Evolutionary conservation across 2,113 vertebrate species (phyloP).

Genomic region (Neodon shergylaensis): DNA sequence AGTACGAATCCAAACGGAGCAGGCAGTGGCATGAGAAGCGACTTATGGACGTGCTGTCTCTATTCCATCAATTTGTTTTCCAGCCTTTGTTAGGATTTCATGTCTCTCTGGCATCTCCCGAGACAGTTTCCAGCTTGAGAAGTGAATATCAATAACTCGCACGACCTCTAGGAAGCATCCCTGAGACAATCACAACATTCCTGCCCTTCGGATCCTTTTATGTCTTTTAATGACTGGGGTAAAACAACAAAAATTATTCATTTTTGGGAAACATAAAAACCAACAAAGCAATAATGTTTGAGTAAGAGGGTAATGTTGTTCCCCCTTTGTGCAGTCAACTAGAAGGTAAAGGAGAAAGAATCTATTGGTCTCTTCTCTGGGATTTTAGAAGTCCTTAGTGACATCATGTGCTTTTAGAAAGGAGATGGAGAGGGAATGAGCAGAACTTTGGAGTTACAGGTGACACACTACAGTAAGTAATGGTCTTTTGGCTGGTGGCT

Average conservation of each 20-base stretch:
- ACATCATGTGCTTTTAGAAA: conserved; percentile 40
- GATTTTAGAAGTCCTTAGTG: conserved; percentile 70
- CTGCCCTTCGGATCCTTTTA: conserved; percentile 77
- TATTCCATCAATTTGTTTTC: conserved; percentile 88
- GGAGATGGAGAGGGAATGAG: not conserved
- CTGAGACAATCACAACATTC: conserved; percentile 72
- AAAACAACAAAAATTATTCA: conserved; percentile 75
- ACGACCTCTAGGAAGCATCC: conserved; percentile 84
- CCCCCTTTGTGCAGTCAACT: conserved; percentile 33
- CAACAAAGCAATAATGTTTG: conserved; percentile 66
- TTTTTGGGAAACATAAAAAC: conserved; percentile 71
- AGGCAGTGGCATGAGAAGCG: conserved; percentile 77
- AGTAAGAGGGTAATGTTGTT: conserved; percentile 55
- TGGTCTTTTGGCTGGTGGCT: not conserved
- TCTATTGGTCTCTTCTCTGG: conserved; percentile 55
- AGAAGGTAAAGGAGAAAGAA: conserved; percentile 68
- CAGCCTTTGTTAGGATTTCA: conserved; percentile 84
- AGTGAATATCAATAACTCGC: conserved; percentile 86
- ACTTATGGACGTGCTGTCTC: conserved; percentile 84
- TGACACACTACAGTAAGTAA: not conserved
- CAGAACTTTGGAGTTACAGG: not conserved
- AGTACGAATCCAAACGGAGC: conserved; percentile 80
- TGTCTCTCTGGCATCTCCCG: conserved; percentile 85
- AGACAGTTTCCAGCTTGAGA: conserved; percentile 83
- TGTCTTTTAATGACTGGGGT: conserved; percentile 81